Conservation (phyloP, 1,140 invertebrate genomes). For the Drosophila burlai region DNA sequence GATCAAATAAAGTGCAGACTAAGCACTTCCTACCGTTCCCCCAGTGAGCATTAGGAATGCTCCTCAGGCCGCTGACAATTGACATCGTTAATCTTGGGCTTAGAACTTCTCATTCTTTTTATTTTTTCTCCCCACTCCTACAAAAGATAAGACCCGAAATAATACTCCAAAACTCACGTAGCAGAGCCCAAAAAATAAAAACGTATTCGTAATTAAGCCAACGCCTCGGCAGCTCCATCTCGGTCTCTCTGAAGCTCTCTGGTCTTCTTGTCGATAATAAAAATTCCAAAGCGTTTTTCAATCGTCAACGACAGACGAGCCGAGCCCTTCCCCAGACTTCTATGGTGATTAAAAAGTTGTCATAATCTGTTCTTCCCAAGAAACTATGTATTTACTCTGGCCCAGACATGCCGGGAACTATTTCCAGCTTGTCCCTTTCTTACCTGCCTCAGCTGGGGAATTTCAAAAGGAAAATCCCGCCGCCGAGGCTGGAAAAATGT, state of each 20-base stretch:
- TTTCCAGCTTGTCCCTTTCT: slow-evolving; percentile 49
- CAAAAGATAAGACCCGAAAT: slow-evolving; percentile 43
- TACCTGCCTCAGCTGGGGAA: slow-evolving; percentile 50
- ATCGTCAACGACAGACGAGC: slow-evolving; percentile 42
- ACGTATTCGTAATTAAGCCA: slow-evolving; percentile 68
- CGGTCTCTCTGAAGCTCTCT: slow-evolving; percentile 18
- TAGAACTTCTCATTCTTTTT: slow-evolving; percentile 29
- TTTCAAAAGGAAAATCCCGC: slow-evolving; percentile 71
- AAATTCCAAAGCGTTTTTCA: slow-evolving; percentile 82
- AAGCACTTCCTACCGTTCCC: slow-evolving; percentile 33
- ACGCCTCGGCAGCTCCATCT: slow-evolving; percentile 36
- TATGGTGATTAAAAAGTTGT: slow-evolving; percentile 76
- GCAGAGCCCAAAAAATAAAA: slow-evolving; percentile 28
- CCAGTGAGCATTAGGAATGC: slow-evolving; percentile 48
- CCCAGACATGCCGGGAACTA: slow-evolving; percentile 40
- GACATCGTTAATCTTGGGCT: slow-evolving; percentile 76
- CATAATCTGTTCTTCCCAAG: slow-evolving; percentile 79
- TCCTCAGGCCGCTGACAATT: slow-evolving; percentile 54
- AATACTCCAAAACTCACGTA: slow-evolving; percentile 71
- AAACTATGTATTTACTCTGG: slow-evolving; percentile 71
- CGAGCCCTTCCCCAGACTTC: slow-evolving; percentile 22
- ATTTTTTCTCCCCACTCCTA: slow-evolving; percentile 20
- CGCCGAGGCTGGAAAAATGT: slow-evolving; percentile 55
- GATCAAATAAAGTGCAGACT: slow-evolving; percentile 50
- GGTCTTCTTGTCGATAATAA: slow-evolving; percentile 65